A percentile compares a stretch with the other conserved stretches of the same genome.
Evolutionary conservation across 1,140 invertebrate genomes (phyloP).

Genomic region (Drosophila eugracilis): DNA sequence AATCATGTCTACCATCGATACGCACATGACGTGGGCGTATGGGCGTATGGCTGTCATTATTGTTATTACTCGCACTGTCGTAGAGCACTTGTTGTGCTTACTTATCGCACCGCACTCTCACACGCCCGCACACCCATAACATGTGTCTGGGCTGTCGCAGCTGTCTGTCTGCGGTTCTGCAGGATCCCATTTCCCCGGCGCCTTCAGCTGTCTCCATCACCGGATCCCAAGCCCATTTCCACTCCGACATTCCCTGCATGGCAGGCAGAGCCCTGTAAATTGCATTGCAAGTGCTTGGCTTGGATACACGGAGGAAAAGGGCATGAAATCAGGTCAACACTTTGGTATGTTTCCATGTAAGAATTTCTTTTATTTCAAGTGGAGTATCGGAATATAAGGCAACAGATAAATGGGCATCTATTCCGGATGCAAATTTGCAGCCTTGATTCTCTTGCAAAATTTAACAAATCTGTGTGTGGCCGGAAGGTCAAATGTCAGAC

Average conservation of each 20-base stretch:
- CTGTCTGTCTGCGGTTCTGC: constrained; percentile 33
- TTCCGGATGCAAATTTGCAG: constrained; percentile 1
- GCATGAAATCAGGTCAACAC: neutral
- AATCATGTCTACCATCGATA: constrained; percentile 39
- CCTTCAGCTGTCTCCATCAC: constrained; percentile 21
- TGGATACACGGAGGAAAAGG: neutral
- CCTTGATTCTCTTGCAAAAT: constrained; percentile 51
- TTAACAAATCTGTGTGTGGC: constrained; percentile 34
- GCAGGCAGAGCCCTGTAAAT: constrained; percentile 53
- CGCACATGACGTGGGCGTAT: constrained; percentile 21
- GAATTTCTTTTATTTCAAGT: neutral
- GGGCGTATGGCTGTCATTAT: constrained; percentile 63
- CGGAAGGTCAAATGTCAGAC: constrained; percentile 39
- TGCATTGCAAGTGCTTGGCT: constrained; percentile 47
- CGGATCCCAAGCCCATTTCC: neutral
- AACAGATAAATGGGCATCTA: no score
- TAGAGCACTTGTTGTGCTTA: constrained; percentile 51
- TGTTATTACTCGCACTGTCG: constrained; percentile 63
- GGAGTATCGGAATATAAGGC: no score
- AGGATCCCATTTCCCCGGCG: constrained; percentile 16
- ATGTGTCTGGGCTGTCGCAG: constrained; percentile 55
- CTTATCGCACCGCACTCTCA: constrained; percentile 58
- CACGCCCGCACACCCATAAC: constrained; percentile 27
- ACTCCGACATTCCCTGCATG: constrained; percentile 35
- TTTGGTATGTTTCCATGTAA: neutral